phyloP scores from a whole-genome alignment of 2,113 vertebrate species.

The Sebastes fasciatus region DNA sequence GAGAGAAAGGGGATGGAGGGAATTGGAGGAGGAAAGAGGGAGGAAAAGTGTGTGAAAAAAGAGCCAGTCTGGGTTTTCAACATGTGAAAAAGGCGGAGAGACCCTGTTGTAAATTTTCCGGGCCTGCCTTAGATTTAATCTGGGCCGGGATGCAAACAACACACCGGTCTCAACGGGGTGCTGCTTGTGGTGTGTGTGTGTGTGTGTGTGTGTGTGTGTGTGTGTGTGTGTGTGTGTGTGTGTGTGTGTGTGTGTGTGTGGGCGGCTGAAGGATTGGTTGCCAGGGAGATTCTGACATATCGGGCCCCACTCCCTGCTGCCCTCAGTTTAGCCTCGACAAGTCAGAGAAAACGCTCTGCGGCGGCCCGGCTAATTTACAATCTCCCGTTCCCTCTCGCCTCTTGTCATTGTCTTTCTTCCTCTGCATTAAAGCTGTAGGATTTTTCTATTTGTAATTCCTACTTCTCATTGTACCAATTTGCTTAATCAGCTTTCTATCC shows the following conservation, averaged over 20 bases:
- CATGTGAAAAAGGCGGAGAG: conserved; percentile 50
- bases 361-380: conserved; percentile 80
- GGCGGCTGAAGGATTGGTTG: conserved; percentile 85
- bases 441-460: conserved; percentile 15
- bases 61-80: conserved; percentile 46
- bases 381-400: conserved; percentile 46
- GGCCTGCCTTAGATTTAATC: conserved; percentile 75
- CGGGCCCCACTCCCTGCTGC: conserved; percentile 82
- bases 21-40: conserved; percentile 14
- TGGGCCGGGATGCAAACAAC: conserved; percentile 74
- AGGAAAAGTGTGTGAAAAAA: conserved; percentile 35
- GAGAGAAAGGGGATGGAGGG: not conserved
- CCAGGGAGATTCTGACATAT: conserved; percentile 85
- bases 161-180: conserved; percentile 58
- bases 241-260: conserved; percentile 50
- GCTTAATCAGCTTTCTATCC: not conserved
- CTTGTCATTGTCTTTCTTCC: conserved; percentile 17
- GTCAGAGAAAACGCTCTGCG: conserved; percentile 78
- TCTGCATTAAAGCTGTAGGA: conserved; percentile 23
- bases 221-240: conserved; percentile 50
- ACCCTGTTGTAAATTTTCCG: conserved; percentile 60
- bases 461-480: conserved; percentile 17
- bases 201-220: conserved; percentile 55
- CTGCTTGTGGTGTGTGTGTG: conserved; percentile 31
- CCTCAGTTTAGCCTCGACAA: conserved; percentile 86